Conservation (phyloP, 30 jellyfish, hydroid and myxozoan species). For the Mastigias papua region DNA sequence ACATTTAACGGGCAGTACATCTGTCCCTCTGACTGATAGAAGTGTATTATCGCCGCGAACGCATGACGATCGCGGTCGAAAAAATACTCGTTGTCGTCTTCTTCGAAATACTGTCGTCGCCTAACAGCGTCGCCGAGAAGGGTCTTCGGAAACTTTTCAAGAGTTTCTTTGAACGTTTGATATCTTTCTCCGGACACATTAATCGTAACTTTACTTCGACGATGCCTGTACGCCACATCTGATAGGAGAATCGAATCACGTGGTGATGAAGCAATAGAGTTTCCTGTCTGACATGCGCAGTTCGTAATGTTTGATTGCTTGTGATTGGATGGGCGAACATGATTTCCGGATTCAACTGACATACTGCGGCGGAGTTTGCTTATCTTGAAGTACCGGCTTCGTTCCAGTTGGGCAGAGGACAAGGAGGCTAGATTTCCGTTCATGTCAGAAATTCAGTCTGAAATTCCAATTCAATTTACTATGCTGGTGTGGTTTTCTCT, state of each 20-base stretch:
- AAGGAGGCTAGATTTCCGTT: slow-evolving; percentile 17
- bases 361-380: slow-evolving; percentile 21
- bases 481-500: too few relatives aligned
- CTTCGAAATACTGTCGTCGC: slow-evolving; percentile 79
- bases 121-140: slow-evolving; percentile 80
- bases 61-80: slow-evolving; percentile 97
- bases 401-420: slow-evolving; percentile 29
- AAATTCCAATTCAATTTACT: not conserved
- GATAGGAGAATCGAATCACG: not conserved
- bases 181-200: slow-evolving; percentile 97
- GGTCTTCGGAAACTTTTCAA: slow-evolving; percentile 91
- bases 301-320: slow-evolving; percentile 1
- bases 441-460: not conserved
- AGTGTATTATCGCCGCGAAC: slow-evolving; percentile 86
- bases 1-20: slow-evolving; percentile 93
- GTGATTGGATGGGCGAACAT: not conserved
- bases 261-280: slow-evolving; percentile 8
- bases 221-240: not conserved
- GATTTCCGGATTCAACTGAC: slow-evolving; percentile 28
- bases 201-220: slow-evolving; percentile 67
- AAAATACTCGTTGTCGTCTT: slow-evolving; percentile 87
- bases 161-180: slow-evolving; percentile 88
- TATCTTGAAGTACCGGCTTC: slow-evolving; percentile 34
- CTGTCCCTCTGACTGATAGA: slow-evolving; percentile 91
- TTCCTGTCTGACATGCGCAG: slow-evolving; percentile 4